Percentiles rank a stretch among this genome's conserved stretches.
Evolutionary conservation across 2,113 vertebrate genomes (phyloP).

Genomic region (Platycercus adscitus): DNA sequence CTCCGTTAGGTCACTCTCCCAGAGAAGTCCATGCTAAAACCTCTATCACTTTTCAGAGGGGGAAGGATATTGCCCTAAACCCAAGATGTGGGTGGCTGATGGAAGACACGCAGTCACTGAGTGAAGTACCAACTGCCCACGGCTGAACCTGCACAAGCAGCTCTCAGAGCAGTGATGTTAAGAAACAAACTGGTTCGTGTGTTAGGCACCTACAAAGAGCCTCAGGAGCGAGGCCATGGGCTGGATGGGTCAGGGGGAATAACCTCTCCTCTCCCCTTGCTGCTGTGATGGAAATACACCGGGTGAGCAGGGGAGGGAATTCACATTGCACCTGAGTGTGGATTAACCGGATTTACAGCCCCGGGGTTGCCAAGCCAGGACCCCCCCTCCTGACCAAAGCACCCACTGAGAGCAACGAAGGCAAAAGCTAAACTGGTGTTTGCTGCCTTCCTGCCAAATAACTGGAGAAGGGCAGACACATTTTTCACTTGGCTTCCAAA

Average conservation of each 20-base stretch:
- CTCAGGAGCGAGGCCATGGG: neutral
- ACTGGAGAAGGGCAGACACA: conserved; percentile 10
- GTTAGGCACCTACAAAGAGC: neutral
- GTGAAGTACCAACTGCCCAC: neutral
- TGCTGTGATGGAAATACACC: neutral
- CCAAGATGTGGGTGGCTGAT: neutral
- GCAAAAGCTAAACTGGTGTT: neutral
- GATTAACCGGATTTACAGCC: conserved; percentile 1
- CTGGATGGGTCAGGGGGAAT: neutral
- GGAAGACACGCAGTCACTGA: neutral
- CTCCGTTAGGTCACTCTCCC: neutral
- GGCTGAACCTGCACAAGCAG: neutral
- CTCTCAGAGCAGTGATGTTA: neutral
- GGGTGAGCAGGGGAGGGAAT: neutral
- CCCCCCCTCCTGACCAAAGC: conserved; percentile 7
- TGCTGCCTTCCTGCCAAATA: neutral
- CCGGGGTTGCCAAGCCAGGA: neutral
- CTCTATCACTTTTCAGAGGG: neutral
- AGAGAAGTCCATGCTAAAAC: neutral
- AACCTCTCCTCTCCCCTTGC: neutral
- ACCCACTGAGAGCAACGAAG: neutral
- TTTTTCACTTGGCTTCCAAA: conserved; percentile 47
- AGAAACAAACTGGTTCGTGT: neutral
- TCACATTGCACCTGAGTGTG: neutral
- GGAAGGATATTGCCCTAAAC: neutral